Conservation (phyloP, 2,888 invertebrate species). For the Leptothorax acervorum region DNA sequence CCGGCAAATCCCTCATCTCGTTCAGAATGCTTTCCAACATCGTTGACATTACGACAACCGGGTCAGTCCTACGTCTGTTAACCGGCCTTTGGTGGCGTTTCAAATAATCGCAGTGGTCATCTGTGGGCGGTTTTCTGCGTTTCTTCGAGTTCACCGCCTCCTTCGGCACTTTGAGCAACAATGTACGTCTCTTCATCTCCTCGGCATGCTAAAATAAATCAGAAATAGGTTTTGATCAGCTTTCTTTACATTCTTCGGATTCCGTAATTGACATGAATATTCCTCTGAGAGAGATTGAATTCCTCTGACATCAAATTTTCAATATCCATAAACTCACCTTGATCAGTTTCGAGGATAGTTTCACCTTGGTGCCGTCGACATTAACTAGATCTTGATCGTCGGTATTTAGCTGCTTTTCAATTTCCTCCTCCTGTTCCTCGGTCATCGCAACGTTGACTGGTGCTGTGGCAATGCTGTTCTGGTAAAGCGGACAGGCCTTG, state of each 20-base stretch:
- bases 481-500: conserved; percentile 98
- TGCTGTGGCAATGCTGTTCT: conserved; percentile 87
- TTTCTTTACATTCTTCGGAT: background rate
- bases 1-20: conserved; percentile 96
- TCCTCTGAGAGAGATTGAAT: background rate
- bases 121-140: conserved; percentile 89
- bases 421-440: conserved; percentile 94
- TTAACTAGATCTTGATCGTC: conserved; percentile 96
- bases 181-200: conserved; percentile 92
- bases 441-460: conserved; percentile 91
- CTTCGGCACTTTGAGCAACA: conserved; percentile 92
- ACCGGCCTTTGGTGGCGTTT: conserved; percentile 93
- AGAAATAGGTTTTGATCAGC: background rate
- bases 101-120: conserved; percentile 95
- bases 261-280: background rate
- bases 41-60: conserved; percentile 97
- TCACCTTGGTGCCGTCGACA: conserved; percentile 97
- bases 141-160: conserved; percentile 89
- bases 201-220: conserved; percentile 91
- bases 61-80: conserved; percentile 97
- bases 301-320: background rate
- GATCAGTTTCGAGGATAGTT: conserved; percentile 94
- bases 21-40: conserved; percentile 96
- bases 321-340: conserved; percentile 87
- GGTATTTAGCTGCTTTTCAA: conserved; percentile 91